phyloP scores from a whole-genome alignment of 2,888 invertebrate species.

The Lasioglossum marginatum region DNA sequence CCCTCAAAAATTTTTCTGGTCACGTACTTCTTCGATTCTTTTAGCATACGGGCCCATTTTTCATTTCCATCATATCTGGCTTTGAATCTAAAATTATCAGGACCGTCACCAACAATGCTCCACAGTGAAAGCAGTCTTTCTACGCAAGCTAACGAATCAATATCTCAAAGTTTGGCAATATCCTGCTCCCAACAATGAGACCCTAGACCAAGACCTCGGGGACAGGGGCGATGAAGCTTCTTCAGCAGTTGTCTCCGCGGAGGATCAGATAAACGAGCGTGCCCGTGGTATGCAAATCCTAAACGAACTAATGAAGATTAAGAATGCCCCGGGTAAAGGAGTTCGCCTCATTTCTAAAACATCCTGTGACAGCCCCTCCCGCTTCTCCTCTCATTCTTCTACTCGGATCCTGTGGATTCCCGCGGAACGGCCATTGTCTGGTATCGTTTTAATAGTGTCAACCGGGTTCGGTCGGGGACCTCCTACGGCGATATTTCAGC shows the following conservation, averaged over 20 bases:
- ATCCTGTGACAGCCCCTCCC: conserved; percentile 58
- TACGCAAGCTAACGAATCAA: not conserved
- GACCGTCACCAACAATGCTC: not conserved
- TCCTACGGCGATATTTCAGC: conserved; percentile 80
- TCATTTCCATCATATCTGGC: not conserved
- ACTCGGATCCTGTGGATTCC: conserved; percentile 76
- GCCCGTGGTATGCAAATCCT: conserved; percentile 82
- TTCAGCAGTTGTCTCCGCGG: conserved; percentile 75
- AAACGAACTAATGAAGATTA: conserved; percentile 84
- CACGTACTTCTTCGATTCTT: no score
- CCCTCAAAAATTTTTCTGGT: not conserved
- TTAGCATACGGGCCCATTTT: no score
- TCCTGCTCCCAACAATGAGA: not conserved
- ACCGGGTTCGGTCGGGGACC: conserved; percentile 76
- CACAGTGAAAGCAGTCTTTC: not conserved
- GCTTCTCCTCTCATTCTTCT: not conserved
- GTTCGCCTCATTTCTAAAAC: conserved; percentile 81
- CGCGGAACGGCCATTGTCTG: conserved; percentile 76
- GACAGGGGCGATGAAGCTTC: conserved; percentile 55
- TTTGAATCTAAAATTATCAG: no score
- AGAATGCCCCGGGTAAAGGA: conserved; percentile 78
- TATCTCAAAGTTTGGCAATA: not conserved
- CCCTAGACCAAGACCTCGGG: conserved; percentile 24
- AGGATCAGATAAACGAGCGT: conserved; percentile 81
- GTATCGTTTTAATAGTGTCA: conserved; percentile 75